Conservation (phyloP, 2,797 vertebrate species). For the Pangasius sanitwongsei region DNA sequence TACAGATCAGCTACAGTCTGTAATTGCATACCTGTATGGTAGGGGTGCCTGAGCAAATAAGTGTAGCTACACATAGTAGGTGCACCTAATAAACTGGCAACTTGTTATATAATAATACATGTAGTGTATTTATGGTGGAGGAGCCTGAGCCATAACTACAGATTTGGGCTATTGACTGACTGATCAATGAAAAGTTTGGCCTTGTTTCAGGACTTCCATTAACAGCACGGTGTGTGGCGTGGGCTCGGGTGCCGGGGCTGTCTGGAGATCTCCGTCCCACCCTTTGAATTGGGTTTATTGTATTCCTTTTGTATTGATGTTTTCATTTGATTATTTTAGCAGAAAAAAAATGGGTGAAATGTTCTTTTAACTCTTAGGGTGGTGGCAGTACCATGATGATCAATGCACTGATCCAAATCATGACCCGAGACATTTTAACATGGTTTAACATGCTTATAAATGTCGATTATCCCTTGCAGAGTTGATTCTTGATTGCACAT, state of each 20-base stretch:
- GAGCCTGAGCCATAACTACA: slow-evolving; percentile 14
- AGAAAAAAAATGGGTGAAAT: slow-evolving; percentile 7
- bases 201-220: slow-evolving; percentile 41
- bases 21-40: background rate
- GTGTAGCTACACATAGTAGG: background rate
- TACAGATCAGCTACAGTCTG: background rate
- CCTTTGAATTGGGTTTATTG: slow-evolving; percentile 19
- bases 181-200: background rate
- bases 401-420: background rate
- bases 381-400: slow-evolving; percentile 14
- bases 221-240: slow-evolving; percentile 53
- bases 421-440: background rate
- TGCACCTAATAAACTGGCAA: slow-evolving; percentile 23
- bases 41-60: background rate
- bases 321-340: background rate
- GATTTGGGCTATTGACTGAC: slow-evolving; percentile 20
- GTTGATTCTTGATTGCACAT: background rate
- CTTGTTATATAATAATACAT: background rate
- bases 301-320: background rate
- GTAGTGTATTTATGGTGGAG: slow-evolving; percentile 19
- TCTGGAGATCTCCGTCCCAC: slow-evolving; percentile 2
- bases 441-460: background rate
- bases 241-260: slow-evolving; percentile 3
- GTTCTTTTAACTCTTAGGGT: slow-evolving; percentile 3
- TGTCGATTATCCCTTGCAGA: background rate